Evolutionary conservation across 2,888 invertebrate species (phyloP).

Genomic region (Acleris cristana): DNA sequence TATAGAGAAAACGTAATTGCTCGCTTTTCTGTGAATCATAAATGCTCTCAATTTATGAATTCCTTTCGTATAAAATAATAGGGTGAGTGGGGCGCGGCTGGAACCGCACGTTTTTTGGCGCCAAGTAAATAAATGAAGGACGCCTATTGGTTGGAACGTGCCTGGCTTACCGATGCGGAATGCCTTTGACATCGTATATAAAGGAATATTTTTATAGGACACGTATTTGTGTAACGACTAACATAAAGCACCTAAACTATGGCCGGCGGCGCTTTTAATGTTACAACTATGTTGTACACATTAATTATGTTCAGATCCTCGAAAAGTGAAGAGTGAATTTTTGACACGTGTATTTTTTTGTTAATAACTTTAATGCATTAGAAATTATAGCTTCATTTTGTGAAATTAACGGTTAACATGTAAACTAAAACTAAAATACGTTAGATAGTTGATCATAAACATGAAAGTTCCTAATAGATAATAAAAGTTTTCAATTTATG

Average conservation of each 20-base stretch:
- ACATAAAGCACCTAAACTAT: slow-evolving; percentile 15
- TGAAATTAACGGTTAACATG: too few species aligned
- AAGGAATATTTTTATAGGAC: slow-evolving; percentile 34
- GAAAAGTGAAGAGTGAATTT: background rate
- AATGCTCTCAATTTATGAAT: slow-evolving; percentile 35
- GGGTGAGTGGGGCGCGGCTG: slow-evolving; percentile 18
- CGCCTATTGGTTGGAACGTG: slow-evolving; percentile 57
- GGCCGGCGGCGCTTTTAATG: background rate
- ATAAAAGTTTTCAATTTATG: too few species aligned
- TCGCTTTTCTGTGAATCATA: background rate
- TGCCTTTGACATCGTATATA: slow-evolving; percentile 55
- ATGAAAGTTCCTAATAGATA: too few species aligned
- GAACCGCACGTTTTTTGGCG: slow-evolving; percentile 48
- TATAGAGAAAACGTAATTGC: background rate
- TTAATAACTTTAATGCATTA: too few species aligned
- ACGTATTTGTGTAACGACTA: slow-evolving; percentile 31
- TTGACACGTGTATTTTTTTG: too few species aligned
- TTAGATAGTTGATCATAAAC: too few species aligned
- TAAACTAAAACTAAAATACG: too few species aligned
- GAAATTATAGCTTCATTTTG: too few species aligned
- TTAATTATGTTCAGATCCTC: background rate
- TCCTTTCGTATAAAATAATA: slow-evolving; percentile 39
- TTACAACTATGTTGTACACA: background rate
- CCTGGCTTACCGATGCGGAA: slow-evolving; percentile 51
- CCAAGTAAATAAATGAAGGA: slow-evolving; percentile 58